Percentiles rank a stretch among this genome's conserved stretches.
phyloP scores from a whole-genome alignment of 2,888 invertebrate species.

The Argyresthia goedartella region DNA sequence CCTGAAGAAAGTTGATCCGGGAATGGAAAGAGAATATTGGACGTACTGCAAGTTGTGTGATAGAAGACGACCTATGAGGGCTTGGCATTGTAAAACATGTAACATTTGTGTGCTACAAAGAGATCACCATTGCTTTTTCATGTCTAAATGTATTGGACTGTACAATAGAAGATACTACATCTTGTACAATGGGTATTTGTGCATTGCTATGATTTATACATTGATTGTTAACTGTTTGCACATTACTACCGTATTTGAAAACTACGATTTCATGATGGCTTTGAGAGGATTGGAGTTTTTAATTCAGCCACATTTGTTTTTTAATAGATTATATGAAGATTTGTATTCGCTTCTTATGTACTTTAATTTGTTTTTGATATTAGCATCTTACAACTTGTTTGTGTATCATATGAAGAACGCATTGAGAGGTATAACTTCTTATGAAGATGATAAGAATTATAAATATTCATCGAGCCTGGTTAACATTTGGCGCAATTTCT shows the following conservation, averaged over 20 bases:
- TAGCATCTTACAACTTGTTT: constrained; percentile 28
- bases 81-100: constrained; percentile 89
- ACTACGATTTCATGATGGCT: constrained; percentile 21
- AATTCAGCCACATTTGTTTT: constrained; percentile 16
- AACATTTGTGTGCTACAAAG: constrained; percentile 83
- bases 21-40: constrained; percentile 50
- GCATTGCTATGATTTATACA: constrained; percentile 76
- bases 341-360: constrained; percentile 28
- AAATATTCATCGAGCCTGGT: too few species aligned
- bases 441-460: constrained; percentile 17
- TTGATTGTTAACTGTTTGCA: constrained; percentile 76
- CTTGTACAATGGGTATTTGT: constrained; percentile 77
- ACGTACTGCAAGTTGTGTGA: constrained; percentile 83
- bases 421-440: constrained; percentile 60
- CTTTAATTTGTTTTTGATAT: constrained; percentile 24
- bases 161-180: constrained; percentile 86
- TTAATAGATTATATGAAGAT: constrained; percentile 21
- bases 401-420: constrained; percentile 54
- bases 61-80: constrained; percentile 75
- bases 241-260: constrained; percentile 49
- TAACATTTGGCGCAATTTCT: too few species aligned
- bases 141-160: constrained; percentile 86
- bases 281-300: not conserved
- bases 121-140: constrained; percentile 88
- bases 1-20: not conserved